Base-by-base conservation (phyloP, 2,888 invertebrate species). In the Catocala sponsa region DNA sequence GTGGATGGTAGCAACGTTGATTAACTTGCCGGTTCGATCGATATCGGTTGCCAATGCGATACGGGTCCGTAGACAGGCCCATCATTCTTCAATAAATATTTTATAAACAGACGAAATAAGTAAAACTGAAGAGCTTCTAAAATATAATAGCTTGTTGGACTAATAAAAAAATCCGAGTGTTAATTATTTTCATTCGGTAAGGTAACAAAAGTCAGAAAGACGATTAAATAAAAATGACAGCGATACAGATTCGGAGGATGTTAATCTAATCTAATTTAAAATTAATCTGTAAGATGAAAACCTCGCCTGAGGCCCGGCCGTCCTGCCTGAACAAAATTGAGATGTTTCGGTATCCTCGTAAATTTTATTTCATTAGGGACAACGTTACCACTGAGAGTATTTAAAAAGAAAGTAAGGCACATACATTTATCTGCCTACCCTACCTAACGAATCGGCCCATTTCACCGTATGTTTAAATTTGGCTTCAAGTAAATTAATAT, bases 231-330 rank as follows among this genome's bases (percentile, higher is more conserved):
- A 87, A 86, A 88, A 88, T 78, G 84, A 74, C 81, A 79, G 78
- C 81, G 76, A 82, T 82, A 87, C 82, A 82, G 79, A 87, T 84
- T 87, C 80, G 78, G 78, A 78, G 80, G 82, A 88, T 84, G 84
- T 83, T 88, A 89, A 90, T 91, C 85, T 89, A 87, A 91, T 90
- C 86, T 88, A 89, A 91, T 90, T 90, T 87, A 86, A 90, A 91
- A 90, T 89, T 90, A 90, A 91, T 90, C 89, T 88, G 74, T 65
- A 79, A 87, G 87, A 89, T 89, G 90, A 89, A 90, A 89, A 89
- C 88, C 76, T 65, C 69, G 80, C 74, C 75, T 61, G 73, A 78
- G 82, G 78, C 72, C 76, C 67, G 78, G 74, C 72, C 71, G 74
- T 66, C 71, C 61, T 64, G 68, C 68, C 61, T 58, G 70, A 69